A percentile compares a stretch with the other conserved stretches of the same genome.
phyloP scores from a whole-genome alignment of 2,797 vertebrate species.

The Urocyon cinereoargenteus region DNA sequence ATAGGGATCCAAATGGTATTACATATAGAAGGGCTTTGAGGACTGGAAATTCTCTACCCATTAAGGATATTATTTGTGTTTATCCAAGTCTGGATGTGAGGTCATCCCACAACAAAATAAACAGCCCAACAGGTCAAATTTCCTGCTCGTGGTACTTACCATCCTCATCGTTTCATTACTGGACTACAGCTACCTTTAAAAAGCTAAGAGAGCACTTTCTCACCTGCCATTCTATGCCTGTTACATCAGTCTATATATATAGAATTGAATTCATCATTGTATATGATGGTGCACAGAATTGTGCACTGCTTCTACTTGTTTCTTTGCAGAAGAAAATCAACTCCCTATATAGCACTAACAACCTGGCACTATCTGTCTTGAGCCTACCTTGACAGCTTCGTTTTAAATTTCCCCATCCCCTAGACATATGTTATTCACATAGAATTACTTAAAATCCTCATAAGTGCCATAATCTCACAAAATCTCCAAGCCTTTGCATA shows the following conservation, averaged over 20 bases:
- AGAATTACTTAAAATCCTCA: background rate
- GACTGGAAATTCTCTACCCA: background rate
- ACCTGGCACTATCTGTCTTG: background rate
- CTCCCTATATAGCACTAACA: background rate
- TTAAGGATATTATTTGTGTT: background rate
- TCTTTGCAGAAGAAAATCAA: background rate
- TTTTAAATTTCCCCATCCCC: background rate
- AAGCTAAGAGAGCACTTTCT: background rate
- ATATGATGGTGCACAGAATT: background rate
- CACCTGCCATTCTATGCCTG: background rate
- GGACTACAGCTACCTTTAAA: background rate
- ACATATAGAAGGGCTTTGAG: slow-evolving; percentile 4
- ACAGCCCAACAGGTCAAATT: background rate
- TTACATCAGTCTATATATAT: background rate
- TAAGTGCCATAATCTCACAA: too few relatives aligned
- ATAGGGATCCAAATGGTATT: background rate
- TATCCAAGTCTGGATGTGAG: background rate
- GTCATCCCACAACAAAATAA: background rate
- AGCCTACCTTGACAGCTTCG: background rate
- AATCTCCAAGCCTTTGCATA: background rate
- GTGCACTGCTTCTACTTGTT: background rate
- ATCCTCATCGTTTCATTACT: background rate
- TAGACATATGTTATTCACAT: background rate
- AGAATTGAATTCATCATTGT: background rate
- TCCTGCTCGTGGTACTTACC: background rate